These are phyloP conservation scores for Steinernema scapterisci DNA, from an alignment of 2,888 invertebrate genomes.

Conservation along the genomic window DNA sequence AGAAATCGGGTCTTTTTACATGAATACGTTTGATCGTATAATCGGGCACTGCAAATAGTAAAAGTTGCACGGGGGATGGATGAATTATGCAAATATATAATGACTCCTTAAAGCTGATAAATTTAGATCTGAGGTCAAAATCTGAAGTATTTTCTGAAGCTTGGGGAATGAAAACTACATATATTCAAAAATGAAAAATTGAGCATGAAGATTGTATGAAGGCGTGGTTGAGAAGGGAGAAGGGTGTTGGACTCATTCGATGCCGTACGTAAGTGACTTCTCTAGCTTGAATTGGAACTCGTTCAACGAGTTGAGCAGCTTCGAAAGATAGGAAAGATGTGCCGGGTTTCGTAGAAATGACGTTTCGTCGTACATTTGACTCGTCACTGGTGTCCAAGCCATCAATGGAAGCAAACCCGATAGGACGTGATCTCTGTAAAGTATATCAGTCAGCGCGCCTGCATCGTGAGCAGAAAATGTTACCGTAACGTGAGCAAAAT, in stretches of 20 bases:
- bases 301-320: constrained; percentile 61
- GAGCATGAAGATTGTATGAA: too few species aligned
- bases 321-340: constrained; percentile 58
- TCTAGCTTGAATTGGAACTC: constrained; percentile 66
- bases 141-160: too few species aligned
- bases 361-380: constrained; percentile 92
- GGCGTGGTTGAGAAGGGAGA: too few species aligned
- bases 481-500: constrained; percentile 90
- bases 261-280: constrained; percentile 64
- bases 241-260: constrained; percentile 37
- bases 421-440: constrained; percentile 72
- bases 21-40: too few species aligned
- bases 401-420: constrained; percentile 89
- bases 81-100: too few species aligned
- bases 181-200: too few species aligned
- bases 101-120: too few species aligned
- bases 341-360: constrained; percentile 79
- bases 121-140: too few species aligned
- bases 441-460: background rate
- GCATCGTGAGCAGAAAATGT: constrained; percentile 35
- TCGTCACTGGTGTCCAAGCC: constrained; percentile 83
- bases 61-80: too few species aligned
- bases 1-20: too few species aligned
- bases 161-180: too few species aligned
- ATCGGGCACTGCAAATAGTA: too few species aligned